Percentiles rank a stretch among this genome's conserved stretches.
phyloP scores from a whole-genome alignment of 2,888 invertebrate species.

The Andrena minutula region DNA sequence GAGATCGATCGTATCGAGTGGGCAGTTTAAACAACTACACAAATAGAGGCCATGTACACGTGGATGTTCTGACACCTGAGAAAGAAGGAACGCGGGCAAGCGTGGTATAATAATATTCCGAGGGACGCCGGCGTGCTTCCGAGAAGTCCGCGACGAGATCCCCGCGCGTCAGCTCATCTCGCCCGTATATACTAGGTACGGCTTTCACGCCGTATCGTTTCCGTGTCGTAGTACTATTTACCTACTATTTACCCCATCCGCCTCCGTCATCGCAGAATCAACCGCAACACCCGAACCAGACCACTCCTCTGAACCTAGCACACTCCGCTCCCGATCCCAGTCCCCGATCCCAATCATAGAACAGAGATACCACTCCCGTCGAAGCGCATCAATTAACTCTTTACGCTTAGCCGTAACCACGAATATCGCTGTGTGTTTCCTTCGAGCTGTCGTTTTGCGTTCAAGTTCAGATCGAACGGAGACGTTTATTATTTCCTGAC shows the following conservation, averaged over 20 bases:
- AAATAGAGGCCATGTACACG: constrained; percentile 21
- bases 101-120: constrained; percentile 1
- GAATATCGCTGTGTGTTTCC: constrained; percentile 65
- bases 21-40: constrained; percentile 33
- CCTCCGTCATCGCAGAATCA: too few species aligned
- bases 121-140: constrained; percentile 26
- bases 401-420: constrained; percentile 61
- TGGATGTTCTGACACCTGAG: constrained; percentile 34
- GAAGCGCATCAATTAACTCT: constrained; percentile 57
- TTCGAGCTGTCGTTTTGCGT: constrained; percentile 61
- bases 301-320: not conserved
- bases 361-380: constrained; percentile 4
- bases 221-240: constrained; percentile 37
- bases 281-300: not conserved
- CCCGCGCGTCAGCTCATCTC: not conserved
- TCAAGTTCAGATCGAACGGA: constrained; percentile 46
- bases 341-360: too few species aligned
- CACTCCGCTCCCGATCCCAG: not conserved
- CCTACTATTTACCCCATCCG: constrained; percentile 26
- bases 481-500: constrained; percentile 55
- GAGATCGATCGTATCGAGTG: constrained; percentile 39
- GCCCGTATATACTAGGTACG: not conserved
- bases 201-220: constrained; percentile 43
- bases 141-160: not conserved
- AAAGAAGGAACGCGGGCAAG: not conserved